Evolutionary conservation across 2,113 vertebrate species (phyloP).

Genomic region (Ceyx margarethae): DNA sequence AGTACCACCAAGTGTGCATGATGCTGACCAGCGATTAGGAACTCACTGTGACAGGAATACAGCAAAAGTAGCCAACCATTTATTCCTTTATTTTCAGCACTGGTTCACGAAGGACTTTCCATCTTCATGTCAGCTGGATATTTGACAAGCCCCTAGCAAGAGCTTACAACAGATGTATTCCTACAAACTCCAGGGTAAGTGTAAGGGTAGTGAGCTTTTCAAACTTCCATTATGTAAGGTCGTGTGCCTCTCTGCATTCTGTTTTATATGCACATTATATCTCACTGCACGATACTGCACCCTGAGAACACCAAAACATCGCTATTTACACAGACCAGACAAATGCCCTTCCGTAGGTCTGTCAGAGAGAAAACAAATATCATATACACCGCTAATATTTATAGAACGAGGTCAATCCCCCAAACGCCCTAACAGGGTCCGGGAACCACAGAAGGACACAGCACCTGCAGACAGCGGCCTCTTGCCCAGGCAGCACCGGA

Average conservation of each 20-base stretch:
- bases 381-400: not conserved
- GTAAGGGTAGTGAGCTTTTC: constrained; percentile 22
- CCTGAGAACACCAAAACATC: not conserved
- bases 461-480: constrained; percentile 3
- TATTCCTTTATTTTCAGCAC: not conserved
- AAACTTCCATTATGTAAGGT: constrained; percentile 57
- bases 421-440: not conserved
- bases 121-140: not conserved
- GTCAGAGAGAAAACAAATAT: not conserved
- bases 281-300: not conserved
- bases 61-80: not conserved
- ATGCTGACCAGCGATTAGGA: not conserved
- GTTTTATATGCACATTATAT: not conserved
- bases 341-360: not conserved
- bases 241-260: constrained; percentile 31
- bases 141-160: not conserved
- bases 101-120: not conserved
- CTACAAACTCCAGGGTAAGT: not conserved
- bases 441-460: not conserved
- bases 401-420: not conserved
- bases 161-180: not conserved
- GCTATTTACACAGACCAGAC: not conserved
- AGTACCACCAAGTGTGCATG: not conserved
- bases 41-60: not conserved
- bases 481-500: not conserved